Evolutionary conservation across 2,113 vertebrate genomes (phyloP).

Genomic region (Chelonoidis abingdonii): DNA sequence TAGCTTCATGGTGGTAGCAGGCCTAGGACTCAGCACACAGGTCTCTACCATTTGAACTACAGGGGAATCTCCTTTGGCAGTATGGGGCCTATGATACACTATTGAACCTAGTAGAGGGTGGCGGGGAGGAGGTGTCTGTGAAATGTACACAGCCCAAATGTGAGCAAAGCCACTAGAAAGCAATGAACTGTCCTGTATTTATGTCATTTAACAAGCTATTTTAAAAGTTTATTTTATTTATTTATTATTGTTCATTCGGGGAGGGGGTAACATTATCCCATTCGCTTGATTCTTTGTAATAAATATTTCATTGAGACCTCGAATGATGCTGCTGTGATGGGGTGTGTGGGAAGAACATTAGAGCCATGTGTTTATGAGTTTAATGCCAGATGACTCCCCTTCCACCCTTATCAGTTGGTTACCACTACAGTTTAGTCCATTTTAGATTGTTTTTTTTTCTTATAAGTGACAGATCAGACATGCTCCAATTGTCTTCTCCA

Average conservation of each 20-base stretch:
- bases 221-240: slow-evolving; percentile 61
- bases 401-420: background rate
- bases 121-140: background rate
- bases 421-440: background rate
- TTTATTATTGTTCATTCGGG: slow-evolving; percentile 30
- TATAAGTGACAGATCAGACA: background rate
- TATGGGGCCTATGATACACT: background rate
- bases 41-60: background rate
- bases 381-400: background rate
- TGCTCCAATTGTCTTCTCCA: background rate
- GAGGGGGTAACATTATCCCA: background rate
- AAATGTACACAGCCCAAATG: too few species aligned
- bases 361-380: background rate
- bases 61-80: background rate
- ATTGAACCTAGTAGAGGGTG: background rate
- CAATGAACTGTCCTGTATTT: slow-evolving; percentile 28
- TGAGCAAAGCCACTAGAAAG: background rate
- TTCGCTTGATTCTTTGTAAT: slow-evolving; percentile 63
- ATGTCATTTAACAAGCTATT: slow-evolving; percentile 45
- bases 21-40: background rate
- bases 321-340: background rate
- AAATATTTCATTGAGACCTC: slow-evolving; percentile 48
- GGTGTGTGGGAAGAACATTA: background rate
- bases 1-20: background rate
- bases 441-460: background rate